Conservation (phyloP, 1,140 invertebrate genomes). For the Zophobas atratus region DNA sequence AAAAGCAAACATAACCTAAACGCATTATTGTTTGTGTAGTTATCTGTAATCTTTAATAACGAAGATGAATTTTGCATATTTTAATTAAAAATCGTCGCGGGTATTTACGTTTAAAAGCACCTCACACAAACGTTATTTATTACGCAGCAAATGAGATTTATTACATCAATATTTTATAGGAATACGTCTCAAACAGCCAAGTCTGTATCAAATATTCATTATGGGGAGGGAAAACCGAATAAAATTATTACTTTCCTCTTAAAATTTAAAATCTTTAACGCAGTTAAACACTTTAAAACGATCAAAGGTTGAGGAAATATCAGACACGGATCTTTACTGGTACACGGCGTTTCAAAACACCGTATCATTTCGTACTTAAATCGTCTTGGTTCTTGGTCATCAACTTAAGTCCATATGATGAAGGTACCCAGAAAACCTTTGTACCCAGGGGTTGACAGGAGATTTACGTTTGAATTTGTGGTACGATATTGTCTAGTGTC, state of each 20-base stretch:
- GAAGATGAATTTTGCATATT: neutral
- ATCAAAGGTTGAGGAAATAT: neutral
- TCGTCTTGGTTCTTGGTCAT: no score
- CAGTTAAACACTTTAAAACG: neutral
- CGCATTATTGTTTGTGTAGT: neutral
- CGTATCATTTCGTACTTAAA: no score
- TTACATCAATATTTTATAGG: neutral
- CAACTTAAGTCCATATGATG: no score
- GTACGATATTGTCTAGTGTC: no score
- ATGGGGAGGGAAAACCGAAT: neutral
- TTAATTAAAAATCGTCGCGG: neutral
- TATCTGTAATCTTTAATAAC: neutral
- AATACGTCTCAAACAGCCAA: neutral
- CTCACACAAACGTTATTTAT: neutral
- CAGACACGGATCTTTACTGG: no score
- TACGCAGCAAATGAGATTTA: neutral
- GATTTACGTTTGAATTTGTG: no score
- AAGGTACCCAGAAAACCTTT: no score
- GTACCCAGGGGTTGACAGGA: no score
- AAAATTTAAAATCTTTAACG: neutral
- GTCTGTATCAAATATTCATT: neutral
- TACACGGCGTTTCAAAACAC: no score
- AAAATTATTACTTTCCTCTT: neutral
- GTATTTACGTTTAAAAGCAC: neutral
- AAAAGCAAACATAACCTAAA: conserved; percentile 4